Percentiles rank a stretch among this genome's conserved stretches.
Evolutionary conservation across 1,140 invertebrate genomes (phyloP).

Genomic region (Pseudomyrmex sp.): DNA sequence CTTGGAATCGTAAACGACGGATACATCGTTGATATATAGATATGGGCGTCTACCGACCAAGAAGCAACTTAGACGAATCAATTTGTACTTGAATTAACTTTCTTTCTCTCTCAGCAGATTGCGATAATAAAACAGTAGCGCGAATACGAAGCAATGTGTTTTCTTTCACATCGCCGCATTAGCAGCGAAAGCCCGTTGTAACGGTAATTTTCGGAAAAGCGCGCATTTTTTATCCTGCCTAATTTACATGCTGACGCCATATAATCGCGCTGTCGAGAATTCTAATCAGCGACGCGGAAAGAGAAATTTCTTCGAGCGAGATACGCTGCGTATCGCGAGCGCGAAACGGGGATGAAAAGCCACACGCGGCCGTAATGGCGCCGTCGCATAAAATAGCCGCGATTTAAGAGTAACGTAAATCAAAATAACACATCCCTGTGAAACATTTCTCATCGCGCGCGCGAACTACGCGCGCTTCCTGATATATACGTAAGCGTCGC

Average conservation of each 20-base stretch:
- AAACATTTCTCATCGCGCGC: conserved; percentile 35
- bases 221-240: conserved; percentile 21
- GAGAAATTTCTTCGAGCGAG: conserved; percentile 47
- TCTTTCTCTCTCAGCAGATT: neutral
- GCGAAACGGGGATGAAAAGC: conserved; percentile 26
- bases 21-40: neutral
- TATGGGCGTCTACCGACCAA: too few species aligned
- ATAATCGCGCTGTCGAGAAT: conserved; percentile 57
- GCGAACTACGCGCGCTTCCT: neutral
- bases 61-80: neutral
- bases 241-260: conserved; percentile 43
- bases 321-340: conserved; percentile 9
- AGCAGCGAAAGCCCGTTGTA: neutral
- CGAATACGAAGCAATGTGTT: neutral
- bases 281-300: conserved; percentile 51
- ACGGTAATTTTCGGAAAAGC: conserved; percentile 42
- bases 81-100: neutral
- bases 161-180: neutral
- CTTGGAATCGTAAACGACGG: neutral
- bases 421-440: conserved; percentile 50
- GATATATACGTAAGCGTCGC: conserved; percentile 27
- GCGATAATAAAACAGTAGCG: neutral
- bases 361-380: conserved; percentile 50
- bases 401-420: conserved; percentile 60
- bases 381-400: conserved; percentile 52